Evolutionary conservation across 2,113 vertebrate species (phyloP).

Genomic region (Oryctolagus cuniculus): mOryCun1.1 NC_091444.1:55412501-55413000

Average conservation of each 20-base stretch:
- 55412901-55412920: background rate
- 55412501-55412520: background rate
- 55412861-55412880: background rate
- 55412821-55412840: background rate
- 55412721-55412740: background rate
- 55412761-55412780: background rate
- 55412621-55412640: background rate
- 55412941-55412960: background rate
- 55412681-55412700: background rate
- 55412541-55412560: background rate
- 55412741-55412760: background rate
- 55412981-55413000: slow-evolving; percentile 22
- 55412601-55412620: background rate
- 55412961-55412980: background rate
- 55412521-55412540: background rate
- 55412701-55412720: background rate
- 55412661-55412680: background rate
- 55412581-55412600: background rate
- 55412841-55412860: fast-evolving
- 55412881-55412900: background rate
- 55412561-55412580: background rate
- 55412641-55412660: background rate
- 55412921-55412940: background rate
- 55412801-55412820: background rate
- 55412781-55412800: background rate